Evolutionary conservation across 2,113 vertebrate genomes (phyloP).

Genomic region (Petromus typicus): DNA sequence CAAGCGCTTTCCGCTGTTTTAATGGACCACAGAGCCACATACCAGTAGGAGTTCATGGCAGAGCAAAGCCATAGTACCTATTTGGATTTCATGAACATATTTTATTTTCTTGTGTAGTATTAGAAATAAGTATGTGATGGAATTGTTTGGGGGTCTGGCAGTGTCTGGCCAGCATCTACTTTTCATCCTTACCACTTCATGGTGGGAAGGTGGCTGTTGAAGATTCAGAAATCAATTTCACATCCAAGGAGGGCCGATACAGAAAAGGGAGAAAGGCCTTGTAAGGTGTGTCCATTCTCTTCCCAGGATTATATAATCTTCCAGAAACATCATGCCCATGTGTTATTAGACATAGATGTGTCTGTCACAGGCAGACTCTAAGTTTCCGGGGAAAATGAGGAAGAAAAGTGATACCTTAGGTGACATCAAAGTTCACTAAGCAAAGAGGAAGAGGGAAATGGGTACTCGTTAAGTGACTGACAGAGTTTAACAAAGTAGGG

Average conservation of each 20-base stretch:
- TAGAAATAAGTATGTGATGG: background rate
- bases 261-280: background rate
- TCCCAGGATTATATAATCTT: background rate
- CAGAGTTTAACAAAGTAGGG: background rate
- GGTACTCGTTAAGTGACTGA: background rate
- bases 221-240: background rate
- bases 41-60: background rate
- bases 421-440: background rate
- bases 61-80: background rate
- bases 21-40: background rate
- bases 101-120: background rate
- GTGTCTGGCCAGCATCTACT: background rate
- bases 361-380: background rate
- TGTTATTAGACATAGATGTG: background rate
- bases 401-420: background rate
- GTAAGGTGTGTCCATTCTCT: background rate
- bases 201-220: background rate
- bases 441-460: conserved; percentile 5
- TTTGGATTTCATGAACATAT: background rate
- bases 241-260: background rate
- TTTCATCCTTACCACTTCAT: background rate
- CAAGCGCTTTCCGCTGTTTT: background rate
- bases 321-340: background rate
- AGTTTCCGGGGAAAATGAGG: background rate
- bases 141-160: background rate